Percentiles rank a stretch among this genome's conserved stretches.
Conservation (phyloP, 2,888 invertebrate species). For the Agriopis aurantiaria region DNA sequence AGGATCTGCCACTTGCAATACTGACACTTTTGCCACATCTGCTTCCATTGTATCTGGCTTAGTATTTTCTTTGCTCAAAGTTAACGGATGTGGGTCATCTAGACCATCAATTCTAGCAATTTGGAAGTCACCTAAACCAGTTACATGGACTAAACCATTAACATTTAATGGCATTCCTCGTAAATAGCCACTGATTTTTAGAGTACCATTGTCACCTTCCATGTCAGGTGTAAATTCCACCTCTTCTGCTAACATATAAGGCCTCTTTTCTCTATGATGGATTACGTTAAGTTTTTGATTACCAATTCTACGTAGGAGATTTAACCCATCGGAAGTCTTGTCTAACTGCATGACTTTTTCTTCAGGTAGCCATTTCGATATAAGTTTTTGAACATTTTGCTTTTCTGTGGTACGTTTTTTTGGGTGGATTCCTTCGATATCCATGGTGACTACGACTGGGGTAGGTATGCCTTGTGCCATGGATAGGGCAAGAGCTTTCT, state of each 20-base stretch:
- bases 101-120: conserved; percentile 92
- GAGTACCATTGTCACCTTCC: conserved; percentile 86
- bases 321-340: conserved; percentile 90
- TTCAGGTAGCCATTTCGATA: conserved; percentile 92
- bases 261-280: conserved; percentile 90
- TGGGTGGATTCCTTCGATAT: conserved; percentile 90
- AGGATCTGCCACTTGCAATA: conserved; percentile 88
- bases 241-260: conserved; percentile 94
- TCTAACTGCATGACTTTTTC: conserved; percentile 94
- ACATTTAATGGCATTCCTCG: conserved; percentile 94
- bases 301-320: conserved; percentile 89
- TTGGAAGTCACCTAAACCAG: conserved; percentile 97
- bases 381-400: conserved; percentile 87
- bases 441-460: conserved; percentile 90
- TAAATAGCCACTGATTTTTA: conserved; percentile 95
- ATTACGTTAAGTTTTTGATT: conserved; percentile 92
- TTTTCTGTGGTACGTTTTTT: conserved; percentile 91
- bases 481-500: conserved; percentile 91
- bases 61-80: conserved; percentile 81
- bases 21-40: conserved; percentile 69
- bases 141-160: conserved; percentile 95
- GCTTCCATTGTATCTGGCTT: conserved; percentile 77
- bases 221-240: conserved; percentile 87
- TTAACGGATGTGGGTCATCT: conserved; percentile 89
- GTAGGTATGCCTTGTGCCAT: conserved; percentile 94